Conservation (phyloP, 1,140 invertebrate species). For the Latrodectus geometricus region DNA sequence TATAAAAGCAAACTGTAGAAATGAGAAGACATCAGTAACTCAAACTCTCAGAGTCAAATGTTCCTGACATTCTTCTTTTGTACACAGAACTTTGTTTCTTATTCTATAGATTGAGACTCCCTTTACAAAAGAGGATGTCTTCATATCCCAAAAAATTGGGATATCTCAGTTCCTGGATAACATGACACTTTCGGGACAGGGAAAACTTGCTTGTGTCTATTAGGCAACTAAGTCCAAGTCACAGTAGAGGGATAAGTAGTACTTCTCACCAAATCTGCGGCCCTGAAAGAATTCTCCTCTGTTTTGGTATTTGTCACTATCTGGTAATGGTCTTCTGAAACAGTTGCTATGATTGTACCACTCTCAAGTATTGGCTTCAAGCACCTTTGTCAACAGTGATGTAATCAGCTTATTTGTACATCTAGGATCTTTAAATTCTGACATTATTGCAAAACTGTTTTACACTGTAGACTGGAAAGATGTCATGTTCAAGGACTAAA, state of each 20-base stretch:
- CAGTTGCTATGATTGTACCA: background rate
- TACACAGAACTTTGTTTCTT: conserved; percentile 60
- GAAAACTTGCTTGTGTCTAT: conserved; percentile 56
- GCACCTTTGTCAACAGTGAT: conserved; percentile 21
- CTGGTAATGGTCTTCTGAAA: conserved; percentile 29
- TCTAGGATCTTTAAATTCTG: background rate
- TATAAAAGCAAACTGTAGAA: conserved; percentile 63
- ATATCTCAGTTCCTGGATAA: conserved; percentile 63
- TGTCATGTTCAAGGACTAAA: conserved; percentile 59
- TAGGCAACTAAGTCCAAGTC: conserved; percentile 55
- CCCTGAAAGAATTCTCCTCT: conserved; percentile 7
- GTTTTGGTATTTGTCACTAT: conserved; percentile 47
- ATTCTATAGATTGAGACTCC: conserved; percentile 46
- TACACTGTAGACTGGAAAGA: conserved; percentile 54
- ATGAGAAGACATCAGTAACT: conserved; percentile 62
- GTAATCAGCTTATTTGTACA: background rate
- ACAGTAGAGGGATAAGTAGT: conserved; percentile 52
- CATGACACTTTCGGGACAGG: conserved; percentile 62
- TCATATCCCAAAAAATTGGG: conserved; percentile 35
- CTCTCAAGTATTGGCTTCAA: conserved; percentile 2
- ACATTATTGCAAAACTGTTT: background rate
- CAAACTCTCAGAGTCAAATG: conserved; percentile 54
- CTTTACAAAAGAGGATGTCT: conserved; percentile 58
- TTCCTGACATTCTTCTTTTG: conserved; percentile 59
- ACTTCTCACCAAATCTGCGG: conserved; percentile 16